phyloP scores from a whole-genome alignment of 2,113 vertebrate species.

The Carassius auratus region DNA sequence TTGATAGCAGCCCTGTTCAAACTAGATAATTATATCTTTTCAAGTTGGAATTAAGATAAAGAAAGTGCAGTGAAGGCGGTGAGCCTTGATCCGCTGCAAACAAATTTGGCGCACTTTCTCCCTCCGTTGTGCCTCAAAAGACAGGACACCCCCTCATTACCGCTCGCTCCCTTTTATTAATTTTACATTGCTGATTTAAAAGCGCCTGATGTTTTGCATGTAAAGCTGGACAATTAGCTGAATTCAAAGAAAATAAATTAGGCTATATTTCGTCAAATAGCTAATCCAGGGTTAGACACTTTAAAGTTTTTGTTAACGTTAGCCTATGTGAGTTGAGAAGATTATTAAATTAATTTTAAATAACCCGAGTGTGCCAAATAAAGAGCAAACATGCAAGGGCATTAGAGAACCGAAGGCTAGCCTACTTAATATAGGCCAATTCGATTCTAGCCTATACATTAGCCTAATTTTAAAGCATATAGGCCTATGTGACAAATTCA shows the following conservation, averaged over 20 bases:
- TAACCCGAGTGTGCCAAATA: background rate
- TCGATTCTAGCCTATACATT: no score
- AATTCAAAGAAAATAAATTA: conserved; percentile 36
- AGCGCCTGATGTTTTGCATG: conserved; percentile 57
- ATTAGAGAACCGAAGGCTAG: background rate
- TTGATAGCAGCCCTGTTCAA: conserved; percentile 99
- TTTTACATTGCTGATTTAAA: conserved; percentile 75
- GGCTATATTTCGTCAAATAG: conserved; percentile 1
- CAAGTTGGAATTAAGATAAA: conserved; percentile 99
- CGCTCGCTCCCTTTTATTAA: conserved; percentile 86
- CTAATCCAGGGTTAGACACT: background rate
- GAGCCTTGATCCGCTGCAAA: conserved; percentile 99
- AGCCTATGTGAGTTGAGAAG: background rate
- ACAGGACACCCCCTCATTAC: conserved; percentile 88
- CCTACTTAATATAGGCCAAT: background rate
- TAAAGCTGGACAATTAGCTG: conserved; percentile 51
- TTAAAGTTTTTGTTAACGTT: background rate
- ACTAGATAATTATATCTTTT: conserved; percentile 99
- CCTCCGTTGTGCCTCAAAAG: conserved; percentile 81
- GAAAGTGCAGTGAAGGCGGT: conserved; percentile 99
- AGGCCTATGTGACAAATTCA: background rate
- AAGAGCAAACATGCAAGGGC: background rate
- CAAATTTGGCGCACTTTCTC: conserved; percentile 95
- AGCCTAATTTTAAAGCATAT: background rate
- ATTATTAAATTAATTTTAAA: conserved; percentile 13